Conservation (phyloP, 2,888 invertebrate species). For the Drosophila greeni region DNA sequence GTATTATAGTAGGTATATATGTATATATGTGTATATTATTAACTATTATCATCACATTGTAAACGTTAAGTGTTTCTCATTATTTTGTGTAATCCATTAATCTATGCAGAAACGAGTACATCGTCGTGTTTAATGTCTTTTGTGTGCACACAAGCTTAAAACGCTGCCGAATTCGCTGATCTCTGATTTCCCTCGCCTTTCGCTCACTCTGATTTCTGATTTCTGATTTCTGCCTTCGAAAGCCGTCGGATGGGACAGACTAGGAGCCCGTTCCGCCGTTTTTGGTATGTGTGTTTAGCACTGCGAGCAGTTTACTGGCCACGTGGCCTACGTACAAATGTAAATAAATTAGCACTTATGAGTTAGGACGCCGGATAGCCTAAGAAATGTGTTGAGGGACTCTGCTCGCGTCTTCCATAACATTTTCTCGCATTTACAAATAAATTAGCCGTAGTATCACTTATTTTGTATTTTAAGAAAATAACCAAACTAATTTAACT, state of each 20-base stretch:
- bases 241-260: slow-evolving; percentile 23
- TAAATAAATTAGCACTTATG: slow-evolving; percentile 72
- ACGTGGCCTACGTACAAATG: slow-evolving; percentile 37
- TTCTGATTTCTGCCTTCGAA: slow-evolving; percentile 18
- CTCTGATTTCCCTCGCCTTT: slow-evolving; percentile 10
- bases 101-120: slow-evolving; percentile 70
- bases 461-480: slow-evolving; percentile 73
- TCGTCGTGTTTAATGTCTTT: slow-evolving; percentile 62
- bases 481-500: slow-evolving; percentile 72
- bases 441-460: slow-evolving; percentile 77
- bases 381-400: slow-evolving; percentile 47
- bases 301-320: slow-evolving; percentile 31
- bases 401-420: slow-evolving; percentile 33
- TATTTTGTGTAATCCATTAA: slow-evolving; percentile 60
- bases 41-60: slow-evolving; percentile 73
- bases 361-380: slow-evolving; percentile 53
- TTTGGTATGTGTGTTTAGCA: slow-evolving; percentile 41
- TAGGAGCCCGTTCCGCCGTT: slow-evolving; percentile 29
- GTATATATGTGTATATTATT: slow-evolving; percentile 49
- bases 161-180: slow-evolving; percentile 53
- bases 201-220: slow-evolving; percentile 28
- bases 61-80: slow-evolving; percentile 65
- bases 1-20: slow-evolving; percentile 45
- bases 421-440: slow-evolving; percentile 59
- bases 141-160: slow-evolving; percentile 66